Evolutionary conservation across 2,888 invertebrate genomes (phyloP).

Genomic region (Lordiphosa fenestrarum): DNA sequence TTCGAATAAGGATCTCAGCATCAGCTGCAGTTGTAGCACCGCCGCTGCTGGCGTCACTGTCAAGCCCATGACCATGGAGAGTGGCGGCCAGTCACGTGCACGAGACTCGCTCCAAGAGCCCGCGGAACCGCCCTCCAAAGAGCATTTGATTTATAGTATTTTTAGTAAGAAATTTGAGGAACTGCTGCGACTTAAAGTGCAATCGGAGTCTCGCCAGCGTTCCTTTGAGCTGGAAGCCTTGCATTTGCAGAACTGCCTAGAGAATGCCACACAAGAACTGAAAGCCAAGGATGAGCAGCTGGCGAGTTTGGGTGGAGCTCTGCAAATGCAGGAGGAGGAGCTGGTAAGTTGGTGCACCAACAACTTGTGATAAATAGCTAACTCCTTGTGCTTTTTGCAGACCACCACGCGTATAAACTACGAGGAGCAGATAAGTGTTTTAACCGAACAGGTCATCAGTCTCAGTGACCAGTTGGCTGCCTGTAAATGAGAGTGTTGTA

Average conservation of each 20-base stretch:
- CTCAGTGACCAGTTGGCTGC: constrained; percentile 90
- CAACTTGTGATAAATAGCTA: not conserved
- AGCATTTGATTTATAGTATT: constrained; percentile 78
- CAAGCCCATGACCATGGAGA: constrained; percentile 52
- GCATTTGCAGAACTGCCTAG: constrained; percentile 81
- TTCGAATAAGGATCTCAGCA: constrained; percentile 54
- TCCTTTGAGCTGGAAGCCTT: constrained; percentile 80
- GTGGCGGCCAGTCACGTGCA: constrained; percentile 47
- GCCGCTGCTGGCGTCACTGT: constrained; percentile 77
- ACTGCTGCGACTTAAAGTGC: constrained; percentile 75
- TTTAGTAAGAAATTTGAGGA: constrained; percentile 79
- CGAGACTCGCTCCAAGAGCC: constrained; percentile 63
- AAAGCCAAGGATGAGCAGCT: constrained; percentile 82
- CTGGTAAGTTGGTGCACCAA: constrained; percentile 76
- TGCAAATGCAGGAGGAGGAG: constrained; percentile 85
- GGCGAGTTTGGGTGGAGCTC: constrained; percentile 80
- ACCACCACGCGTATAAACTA: constrained; percentile 84
- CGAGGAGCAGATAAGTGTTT: constrained; percentile 84
- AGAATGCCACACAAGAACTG: constrained; percentile 81
- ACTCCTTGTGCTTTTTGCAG: constrained; percentile 42
- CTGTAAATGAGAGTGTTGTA: constrained; percentile 68
- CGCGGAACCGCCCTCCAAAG: constrained; percentile 65
- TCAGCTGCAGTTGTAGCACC: constrained; percentile 73
- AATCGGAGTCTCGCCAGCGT: constrained; percentile 77
- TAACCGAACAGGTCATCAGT: constrained; percentile 84